Conservation (phyloP, 2,888 invertebrate genomes). For the Ophraella communa region DNA sequence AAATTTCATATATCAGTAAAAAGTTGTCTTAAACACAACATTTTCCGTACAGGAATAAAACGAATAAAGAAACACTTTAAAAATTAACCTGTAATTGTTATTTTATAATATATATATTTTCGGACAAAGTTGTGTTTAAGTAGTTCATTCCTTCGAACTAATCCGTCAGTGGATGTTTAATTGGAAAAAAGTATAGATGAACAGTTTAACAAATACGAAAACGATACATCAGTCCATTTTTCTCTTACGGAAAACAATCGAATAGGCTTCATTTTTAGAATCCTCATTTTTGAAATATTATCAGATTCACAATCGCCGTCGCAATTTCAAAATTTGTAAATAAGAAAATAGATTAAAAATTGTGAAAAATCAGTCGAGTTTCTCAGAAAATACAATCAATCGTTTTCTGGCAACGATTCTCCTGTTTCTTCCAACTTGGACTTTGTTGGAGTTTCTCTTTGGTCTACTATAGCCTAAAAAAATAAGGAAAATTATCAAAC, state of each 20-base stretch:
- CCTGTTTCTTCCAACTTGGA: constrained; percentile 30
- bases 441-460: constrained; percentile 36
- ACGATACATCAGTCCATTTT: too few relatives aligned
- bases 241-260: neutral
- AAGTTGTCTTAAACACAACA: too few relatives aligned
- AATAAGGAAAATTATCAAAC: neutral
- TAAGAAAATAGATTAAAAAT: constrained; percentile 20
- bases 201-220: too few relatives aligned
- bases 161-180: too few relatives aligned
- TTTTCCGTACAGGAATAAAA: constrained; percentile 1
- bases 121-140: too few relatives aligned
- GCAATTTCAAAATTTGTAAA: constrained; percentile 15
- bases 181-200: too few relatives aligned
- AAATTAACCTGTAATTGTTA: neutral
- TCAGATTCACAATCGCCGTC: neutral
- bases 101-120: too few relatives aligned
- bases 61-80: neutral
- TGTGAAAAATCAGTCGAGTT: constrained; percentile 41
- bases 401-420: constrained; percentile 22
- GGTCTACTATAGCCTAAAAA: constrained; percentile 41
- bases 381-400: constrained; percentile 31
- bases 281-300: neutral
- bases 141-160: too few relatives aligned
- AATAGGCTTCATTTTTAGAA: constrained; percentile 2
- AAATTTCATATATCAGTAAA: too few relatives aligned